Conservation (phyloP, 2,888 invertebrate species). For the Callosobruchus maculatus region DNA sequence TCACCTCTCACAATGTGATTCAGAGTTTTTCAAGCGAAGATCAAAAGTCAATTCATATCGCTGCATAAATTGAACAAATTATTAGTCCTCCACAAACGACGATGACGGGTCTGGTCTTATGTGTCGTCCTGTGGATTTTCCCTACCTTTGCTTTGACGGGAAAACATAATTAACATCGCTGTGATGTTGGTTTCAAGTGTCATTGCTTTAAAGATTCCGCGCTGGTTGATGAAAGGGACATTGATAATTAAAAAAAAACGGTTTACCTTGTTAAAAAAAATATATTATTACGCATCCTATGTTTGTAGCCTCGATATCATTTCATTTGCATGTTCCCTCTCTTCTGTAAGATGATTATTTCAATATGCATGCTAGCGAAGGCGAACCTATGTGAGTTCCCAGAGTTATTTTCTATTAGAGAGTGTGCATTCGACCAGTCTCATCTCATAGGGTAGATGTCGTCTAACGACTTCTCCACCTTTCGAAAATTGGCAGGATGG, state of each 20-base stretch:
- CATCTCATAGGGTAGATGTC: no score
- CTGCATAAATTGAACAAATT: conserved; percentile 37
- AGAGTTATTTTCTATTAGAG: no score
- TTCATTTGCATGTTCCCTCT: background rate
- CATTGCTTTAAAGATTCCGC: conserved; percentile 13
- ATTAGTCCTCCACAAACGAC: conserved; percentile 18
- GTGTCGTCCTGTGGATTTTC: background rate
- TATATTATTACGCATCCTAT: no score
- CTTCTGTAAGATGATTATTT: background rate
- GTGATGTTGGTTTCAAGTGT: conserved; percentile 14
- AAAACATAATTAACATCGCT: conserved; percentile 21
- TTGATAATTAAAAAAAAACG: conserved; percentile 21
- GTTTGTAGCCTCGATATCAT: background rate
- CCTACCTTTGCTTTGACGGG: conserved; percentile 22
- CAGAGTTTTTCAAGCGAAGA: conserved; percentile 36
- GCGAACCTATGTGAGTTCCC: no score
- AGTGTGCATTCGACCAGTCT: no score
- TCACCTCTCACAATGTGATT: conserved; percentile 34
- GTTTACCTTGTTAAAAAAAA: conserved; percentile 12
- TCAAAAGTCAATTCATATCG: conserved; percentile 35
- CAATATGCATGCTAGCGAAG: no score
- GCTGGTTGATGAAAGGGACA: conserved; percentile 17
- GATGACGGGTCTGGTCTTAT: background rate
- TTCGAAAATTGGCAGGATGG: no score
- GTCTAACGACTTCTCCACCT: no score